A percentile compares a stretch with the other conserved stretches of the same genome.
These are phyloP conservation scores for Reticulitermes speratus DNA, from an alignment of 1,140 invertebrate species.

Conservation along the genomic window DNA sequence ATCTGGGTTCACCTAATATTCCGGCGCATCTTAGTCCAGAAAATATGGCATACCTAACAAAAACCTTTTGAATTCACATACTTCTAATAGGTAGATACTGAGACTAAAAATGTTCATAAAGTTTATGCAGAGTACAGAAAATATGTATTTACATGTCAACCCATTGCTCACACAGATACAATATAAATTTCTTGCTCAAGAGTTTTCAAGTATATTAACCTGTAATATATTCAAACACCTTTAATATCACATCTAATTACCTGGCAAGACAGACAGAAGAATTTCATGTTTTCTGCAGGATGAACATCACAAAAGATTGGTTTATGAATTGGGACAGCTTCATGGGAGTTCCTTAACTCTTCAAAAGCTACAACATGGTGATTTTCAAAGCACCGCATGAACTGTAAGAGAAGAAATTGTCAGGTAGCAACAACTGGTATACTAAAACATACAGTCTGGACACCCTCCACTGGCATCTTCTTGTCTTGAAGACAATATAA, in stretches of 20 bases:
- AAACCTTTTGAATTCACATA: no score
- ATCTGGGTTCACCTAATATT: no score
- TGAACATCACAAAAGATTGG: constrained; percentile 77
- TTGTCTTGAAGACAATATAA: background rate
- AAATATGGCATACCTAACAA: no score
- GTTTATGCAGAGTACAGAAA: no score
- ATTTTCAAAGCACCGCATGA: constrained; percentile 92
- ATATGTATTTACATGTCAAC: no score
- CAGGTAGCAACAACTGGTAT: background rate
- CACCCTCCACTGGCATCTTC: background rate
- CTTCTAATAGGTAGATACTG: no score
- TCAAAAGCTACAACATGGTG: constrained; percentile 87
- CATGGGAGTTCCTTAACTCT: constrained; percentile 74
- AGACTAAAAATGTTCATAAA: no score
- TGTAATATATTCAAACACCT: no score
- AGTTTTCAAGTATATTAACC: no score
- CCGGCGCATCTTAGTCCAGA: no score
- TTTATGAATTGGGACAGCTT: constrained; percentile 73
- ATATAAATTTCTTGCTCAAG: no score
- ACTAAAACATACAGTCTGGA: background rate
- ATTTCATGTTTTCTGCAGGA: constrained; percentile 73
- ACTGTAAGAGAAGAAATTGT: constrained; percentile 42
- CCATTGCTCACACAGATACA: no score
- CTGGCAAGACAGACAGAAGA: constrained; percentile 80
- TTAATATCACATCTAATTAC: constrained; percentile 44